Evolutionary conservation across 2,113 vertebrate genomes (phyloP).

Genomic region (Rhadina sibilatrix): DNA sequence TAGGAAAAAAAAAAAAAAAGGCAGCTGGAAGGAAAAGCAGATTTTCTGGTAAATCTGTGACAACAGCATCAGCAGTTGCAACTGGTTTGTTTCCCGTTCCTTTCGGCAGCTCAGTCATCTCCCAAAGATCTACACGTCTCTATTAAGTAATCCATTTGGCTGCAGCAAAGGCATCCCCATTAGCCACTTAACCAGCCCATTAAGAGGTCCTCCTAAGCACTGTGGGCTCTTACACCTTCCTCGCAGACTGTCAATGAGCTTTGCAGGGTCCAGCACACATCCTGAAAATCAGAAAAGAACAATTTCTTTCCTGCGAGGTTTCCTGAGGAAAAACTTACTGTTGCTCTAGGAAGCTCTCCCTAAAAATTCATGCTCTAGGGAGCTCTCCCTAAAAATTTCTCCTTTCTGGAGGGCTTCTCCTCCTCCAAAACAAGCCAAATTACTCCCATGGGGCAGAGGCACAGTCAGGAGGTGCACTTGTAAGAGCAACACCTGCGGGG

Average conservation of each 20-base stretch:
- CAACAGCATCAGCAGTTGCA: constrained; percentile 26
- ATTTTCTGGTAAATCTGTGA: constrained; percentile 44
- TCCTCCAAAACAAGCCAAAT: not conserved
- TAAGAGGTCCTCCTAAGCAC: not conserved
- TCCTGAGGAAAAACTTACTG: not conserved
- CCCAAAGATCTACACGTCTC: not conserved
- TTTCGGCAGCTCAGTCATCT: constrained; percentile 15
- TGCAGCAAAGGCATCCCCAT: not conserved
- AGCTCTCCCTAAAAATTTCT: not conserved
- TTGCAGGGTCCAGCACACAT: fast-evolving
- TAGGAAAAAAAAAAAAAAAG: not conserved
- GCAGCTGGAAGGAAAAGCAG: constrained; percentile 33
- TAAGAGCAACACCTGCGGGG: not conserved
- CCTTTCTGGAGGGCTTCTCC: not conserved
- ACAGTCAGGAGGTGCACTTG: not conserved
- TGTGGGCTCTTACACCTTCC: not conserved
- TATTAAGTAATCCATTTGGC: constrained; percentile 4
- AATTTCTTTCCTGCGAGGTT: fast-evolving
- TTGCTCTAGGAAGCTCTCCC: not conserved
- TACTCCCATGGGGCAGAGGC: not conserved
- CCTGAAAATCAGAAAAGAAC: not conserved
- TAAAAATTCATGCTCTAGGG: not conserved
- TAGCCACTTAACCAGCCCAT: not conserved
- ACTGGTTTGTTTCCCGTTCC: constrained; percentile 23
- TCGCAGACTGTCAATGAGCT: not conserved